Evolutionary conservation across 2,113 vertebrate species (phyloP).

Genomic region (Clupea harengus): DNA sequence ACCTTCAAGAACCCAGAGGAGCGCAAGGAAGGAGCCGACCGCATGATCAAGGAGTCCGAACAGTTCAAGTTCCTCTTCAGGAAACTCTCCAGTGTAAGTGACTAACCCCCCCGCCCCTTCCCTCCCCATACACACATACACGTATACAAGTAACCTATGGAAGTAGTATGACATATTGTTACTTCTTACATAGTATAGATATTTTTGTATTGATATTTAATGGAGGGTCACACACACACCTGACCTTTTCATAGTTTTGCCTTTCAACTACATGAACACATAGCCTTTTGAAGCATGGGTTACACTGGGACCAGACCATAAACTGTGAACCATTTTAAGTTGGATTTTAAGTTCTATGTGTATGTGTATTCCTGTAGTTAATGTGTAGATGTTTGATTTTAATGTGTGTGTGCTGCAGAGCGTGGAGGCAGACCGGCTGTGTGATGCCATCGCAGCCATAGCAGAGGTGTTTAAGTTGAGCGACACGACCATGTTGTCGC

Average conservation of each 20-base stretch:
- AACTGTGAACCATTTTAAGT: too few relatives aligned
- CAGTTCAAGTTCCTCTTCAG: constrained; percentile 92
- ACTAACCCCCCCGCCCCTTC: too few relatives aligned
- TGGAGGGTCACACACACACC: too few relatives aligned
- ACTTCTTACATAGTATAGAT: too few relatives aligned
- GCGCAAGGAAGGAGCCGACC: constrained; percentile 90
- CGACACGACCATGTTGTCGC: constrained; percentile 91
- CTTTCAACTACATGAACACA: too few relatives aligned
- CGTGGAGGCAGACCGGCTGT: constrained; percentile 82
- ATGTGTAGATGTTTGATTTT: background rate
- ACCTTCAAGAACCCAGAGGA: constrained; percentile 90
- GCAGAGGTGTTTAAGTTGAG: constrained; percentile 97
- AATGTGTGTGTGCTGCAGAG: constrained; percentile 51
- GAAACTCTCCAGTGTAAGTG: constrained; percentile 77
- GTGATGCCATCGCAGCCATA: constrained; percentile 85
- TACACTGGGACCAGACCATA: too few relatives aligned
- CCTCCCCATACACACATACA: too few relatives aligned
- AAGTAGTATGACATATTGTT: too few relatives aligned
- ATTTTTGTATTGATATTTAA: too few relatives aligned
- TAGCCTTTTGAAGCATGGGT: too few relatives aligned
- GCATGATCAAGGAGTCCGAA: constrained; percentile 90
- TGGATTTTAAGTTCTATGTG: too few relatives aligned
- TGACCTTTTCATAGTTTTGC: too few relatives aligned
- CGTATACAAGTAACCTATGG: background rate
- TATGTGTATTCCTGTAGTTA: background rate